These are phyloP conservation scores for Panulirus ornatus DNA, from an alignment of 1,140 invertebrate genomes.

Conservation along the genomic window DNA sequence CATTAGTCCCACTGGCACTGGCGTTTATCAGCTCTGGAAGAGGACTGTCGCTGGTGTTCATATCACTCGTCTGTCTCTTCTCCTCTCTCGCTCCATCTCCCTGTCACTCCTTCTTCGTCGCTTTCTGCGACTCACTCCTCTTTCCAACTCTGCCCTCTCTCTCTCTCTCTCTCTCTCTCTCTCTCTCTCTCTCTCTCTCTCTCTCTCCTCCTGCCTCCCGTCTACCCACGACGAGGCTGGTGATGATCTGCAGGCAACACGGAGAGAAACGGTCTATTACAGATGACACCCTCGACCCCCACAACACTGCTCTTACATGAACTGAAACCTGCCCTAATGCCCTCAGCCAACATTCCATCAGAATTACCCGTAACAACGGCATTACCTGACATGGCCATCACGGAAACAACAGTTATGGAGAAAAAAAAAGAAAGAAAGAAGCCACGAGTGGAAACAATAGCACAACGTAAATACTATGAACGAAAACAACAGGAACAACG, in stretches of 20 bases:
- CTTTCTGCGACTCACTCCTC: slow-evolving; percentile 16
- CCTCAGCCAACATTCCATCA: background rate
- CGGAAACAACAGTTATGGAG: background rate
- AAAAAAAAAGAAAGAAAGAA: background rate
- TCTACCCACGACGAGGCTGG: background rate
- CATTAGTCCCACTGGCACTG: too few relatives aligned
- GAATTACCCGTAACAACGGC: too few relatives aligned
- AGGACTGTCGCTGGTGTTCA: too few relatives aligned
- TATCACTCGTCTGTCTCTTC: background rate
- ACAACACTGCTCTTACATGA: too few relatives aligned
- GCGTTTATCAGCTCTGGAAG: too few relatives aligned
- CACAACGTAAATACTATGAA: background rate
- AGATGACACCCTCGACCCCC: background rate
- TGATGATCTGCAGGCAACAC: background rate
- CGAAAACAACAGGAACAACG: background rate
- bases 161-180: slow-evolving; percentile 12
- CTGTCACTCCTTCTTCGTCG: background rate
- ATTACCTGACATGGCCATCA: too few relatives aligned
- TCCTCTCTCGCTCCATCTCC: background rate
- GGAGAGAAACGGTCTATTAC: background rate
- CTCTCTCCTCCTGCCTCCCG: background rate
- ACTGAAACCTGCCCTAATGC: too few relatives aligned
- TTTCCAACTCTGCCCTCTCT: slow-evolving; percentile 8
- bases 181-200: background rate
- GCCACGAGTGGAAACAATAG: background rate